These are phyloP conservation scores for Myrmecophaga tridactyla DNA, from an alignment of 2,113 vertebrate genomes.

Conservation along the genomic window DNA sequence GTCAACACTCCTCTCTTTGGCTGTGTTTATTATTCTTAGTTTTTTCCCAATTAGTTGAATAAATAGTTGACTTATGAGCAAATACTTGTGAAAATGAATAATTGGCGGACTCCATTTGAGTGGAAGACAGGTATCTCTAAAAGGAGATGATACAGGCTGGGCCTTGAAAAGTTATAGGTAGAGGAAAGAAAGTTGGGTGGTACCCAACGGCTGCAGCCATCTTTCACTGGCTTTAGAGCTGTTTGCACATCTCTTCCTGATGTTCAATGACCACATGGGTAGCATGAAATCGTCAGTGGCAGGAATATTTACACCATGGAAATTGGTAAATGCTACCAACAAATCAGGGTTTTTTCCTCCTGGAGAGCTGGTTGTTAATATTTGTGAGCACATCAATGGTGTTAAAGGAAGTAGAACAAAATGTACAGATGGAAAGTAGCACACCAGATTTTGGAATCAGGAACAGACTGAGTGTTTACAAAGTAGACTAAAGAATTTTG, in stretches of 20 bases:
- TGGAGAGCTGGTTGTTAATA: background rate
- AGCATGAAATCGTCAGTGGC: background rate
- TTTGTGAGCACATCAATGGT: background rate
- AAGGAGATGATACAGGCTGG: conserved; percentile 12
- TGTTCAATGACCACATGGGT: background rate
- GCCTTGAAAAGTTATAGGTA: background rate
- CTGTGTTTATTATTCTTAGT: background rate
- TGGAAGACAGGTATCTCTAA: conserved; percentile 16
- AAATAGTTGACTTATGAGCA: background rate
- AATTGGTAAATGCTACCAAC: background rate
- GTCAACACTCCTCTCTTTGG: conserved; percentile 7
- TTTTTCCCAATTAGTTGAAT: background rate
- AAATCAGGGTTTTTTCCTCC: background rate
- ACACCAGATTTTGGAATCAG: background rate
- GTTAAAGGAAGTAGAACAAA: background rate
- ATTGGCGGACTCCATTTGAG: background rate
- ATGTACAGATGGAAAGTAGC: background rate
- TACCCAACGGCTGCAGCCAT: background rate
- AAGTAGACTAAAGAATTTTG: background rate
- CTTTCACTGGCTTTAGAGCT: background rate
- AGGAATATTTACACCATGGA: background rate
- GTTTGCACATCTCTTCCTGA: background rate
- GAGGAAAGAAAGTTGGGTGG: background rate
- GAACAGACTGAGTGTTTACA: background rate
- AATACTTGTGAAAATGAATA: conserved; percentile 11